Conservation (phyloP, 1,140 invertebrate species). For the Euschistus heros region DNA sequence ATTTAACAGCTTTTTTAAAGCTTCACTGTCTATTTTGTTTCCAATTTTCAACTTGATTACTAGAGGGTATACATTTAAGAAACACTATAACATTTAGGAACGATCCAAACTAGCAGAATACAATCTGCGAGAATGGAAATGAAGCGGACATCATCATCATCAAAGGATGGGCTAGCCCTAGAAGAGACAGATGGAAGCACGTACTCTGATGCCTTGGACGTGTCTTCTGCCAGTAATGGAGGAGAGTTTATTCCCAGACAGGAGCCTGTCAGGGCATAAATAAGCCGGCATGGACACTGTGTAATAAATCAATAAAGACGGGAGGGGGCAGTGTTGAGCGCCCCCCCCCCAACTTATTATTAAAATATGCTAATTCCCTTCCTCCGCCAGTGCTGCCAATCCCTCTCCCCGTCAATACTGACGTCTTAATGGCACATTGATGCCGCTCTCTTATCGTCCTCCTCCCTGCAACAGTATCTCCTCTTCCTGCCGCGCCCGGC, state of each 20-base stretch:
- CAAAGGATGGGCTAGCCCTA: too few species aligned
- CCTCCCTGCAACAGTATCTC: neutral
- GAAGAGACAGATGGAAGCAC: too few species aligned
- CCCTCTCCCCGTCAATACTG: constrained; percentile 7
- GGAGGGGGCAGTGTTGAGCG: neutral
- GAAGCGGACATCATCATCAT: too few species aligned
- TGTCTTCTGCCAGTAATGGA: too few species aligned
- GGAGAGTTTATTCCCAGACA: neutral
- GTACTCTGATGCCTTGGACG: too few species aligned
- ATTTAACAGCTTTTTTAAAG: too few species aligned
- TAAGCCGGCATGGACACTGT: neutral
- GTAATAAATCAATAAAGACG: constrained; percentile 3
- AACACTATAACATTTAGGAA: neutral
- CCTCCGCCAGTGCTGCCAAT: neutral
- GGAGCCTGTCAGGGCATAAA: neutral
- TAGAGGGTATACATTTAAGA: too few species aligned
- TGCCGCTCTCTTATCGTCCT: constrained; percentile 1
- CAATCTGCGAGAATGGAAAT: too few species aligned
- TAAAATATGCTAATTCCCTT: constrained; percentile 7
- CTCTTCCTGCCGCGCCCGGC: too few species aligned
- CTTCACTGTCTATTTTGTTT: too few species aligned
- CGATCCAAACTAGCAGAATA: neutral
- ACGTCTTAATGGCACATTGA: neutral
- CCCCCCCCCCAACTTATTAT: constrained; percentile 1
- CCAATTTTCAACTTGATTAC: too few species aligned